Conservation (phyloP, 2,797 vertebrate genomes). For the Cuculus canorus region DNA sequence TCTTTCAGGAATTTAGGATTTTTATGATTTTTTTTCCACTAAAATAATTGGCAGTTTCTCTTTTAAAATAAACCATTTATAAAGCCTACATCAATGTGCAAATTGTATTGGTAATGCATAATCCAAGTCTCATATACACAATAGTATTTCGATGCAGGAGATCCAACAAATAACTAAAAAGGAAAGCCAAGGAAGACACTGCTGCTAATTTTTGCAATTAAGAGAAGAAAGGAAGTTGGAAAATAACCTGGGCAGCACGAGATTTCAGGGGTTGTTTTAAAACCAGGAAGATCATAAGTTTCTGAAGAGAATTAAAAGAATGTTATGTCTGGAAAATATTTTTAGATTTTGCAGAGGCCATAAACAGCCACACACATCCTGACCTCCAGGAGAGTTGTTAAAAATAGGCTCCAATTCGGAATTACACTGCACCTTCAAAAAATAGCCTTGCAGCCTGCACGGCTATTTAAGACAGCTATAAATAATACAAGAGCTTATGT, state of each 20-base stretch:
- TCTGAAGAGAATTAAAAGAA: not conserved
- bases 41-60: not conserved
- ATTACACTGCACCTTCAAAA: not conserved
- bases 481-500: not conserved
- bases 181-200: not conserved
- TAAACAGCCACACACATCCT: not conserved
- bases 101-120: not conserved
- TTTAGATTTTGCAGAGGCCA: not conserved
- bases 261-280: not conserved
- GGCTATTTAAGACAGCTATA: not conserved
- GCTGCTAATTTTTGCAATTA: not conserved
- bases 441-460: not conserved
- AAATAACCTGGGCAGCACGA: rapidly evolving
- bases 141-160: not conserved
- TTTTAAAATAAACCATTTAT: not conserved
- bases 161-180: not conserved
- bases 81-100: not conserved
- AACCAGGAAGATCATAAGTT: not conserved
- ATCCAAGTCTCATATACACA: not conserved
- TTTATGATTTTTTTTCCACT: not conserved
- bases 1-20: not conserved
- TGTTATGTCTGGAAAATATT: not conserved
- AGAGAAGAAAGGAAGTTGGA: not conserved
- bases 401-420: not conserved
- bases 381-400: not conserved